phyloP scores from a whole-genome alignment of 2,797 vertebrate species.

The Notolepis coatsorum region DNA sequence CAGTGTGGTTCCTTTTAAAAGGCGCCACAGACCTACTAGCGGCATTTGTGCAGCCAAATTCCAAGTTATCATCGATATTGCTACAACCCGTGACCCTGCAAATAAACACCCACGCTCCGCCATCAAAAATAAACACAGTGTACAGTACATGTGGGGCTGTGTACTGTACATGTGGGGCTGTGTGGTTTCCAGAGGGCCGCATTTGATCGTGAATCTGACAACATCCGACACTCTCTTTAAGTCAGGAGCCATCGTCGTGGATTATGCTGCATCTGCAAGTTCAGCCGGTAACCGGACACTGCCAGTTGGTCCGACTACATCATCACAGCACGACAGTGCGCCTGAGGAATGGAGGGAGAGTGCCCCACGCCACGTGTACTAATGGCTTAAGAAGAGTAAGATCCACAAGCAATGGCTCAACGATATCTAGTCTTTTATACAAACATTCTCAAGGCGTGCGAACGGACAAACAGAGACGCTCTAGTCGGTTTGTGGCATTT shows the following conservation, averaged over 20 bases:
- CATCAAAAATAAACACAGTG: background rate
- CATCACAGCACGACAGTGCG: constrained; percentile 43
- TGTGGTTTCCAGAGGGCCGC: background rate
- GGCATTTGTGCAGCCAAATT: too few species aligned
- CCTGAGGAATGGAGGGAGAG: background rate
- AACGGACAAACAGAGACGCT: background rate
- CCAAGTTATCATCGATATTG: background rate
- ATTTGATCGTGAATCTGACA: constrained; percentile 8
- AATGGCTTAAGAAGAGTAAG: too few species aligned
- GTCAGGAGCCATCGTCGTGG: background rate
- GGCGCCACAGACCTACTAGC: constrained; percentile 1
- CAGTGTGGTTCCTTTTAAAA: background rate
- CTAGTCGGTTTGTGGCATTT: background rate
- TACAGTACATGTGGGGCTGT: background rate
- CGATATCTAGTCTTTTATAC: too few species aligned
- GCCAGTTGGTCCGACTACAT: constrained; percentile 56
- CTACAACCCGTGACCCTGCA: background rate
- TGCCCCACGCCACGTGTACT: background rate
- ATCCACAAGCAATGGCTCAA: background rate
- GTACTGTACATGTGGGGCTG: background rate
- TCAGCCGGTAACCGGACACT: constrained; percentile 66
- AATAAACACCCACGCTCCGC: background rate
- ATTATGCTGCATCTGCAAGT: constrained; percentile 56
- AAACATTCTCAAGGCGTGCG: background rate
- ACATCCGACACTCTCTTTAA: constrained; percentile 15